Conservation (phyloP, 1,140 invertebrate genomes). For the Drosophila elegans region DNA sequence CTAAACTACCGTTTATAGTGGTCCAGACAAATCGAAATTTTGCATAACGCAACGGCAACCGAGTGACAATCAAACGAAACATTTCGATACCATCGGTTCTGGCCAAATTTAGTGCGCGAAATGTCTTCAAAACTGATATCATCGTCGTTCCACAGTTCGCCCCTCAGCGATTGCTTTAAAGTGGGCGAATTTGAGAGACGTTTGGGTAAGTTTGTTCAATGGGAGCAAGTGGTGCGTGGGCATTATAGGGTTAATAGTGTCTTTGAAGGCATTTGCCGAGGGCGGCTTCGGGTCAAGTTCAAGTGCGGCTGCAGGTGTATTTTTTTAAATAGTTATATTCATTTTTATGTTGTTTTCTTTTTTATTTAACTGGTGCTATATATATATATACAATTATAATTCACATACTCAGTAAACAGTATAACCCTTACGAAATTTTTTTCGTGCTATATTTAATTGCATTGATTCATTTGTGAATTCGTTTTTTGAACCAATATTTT, state of each 20-base stretch:
- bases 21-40: constrained; percentile 1
- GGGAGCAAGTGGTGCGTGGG: constrained; percentile 29
- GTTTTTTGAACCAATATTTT: background rate
- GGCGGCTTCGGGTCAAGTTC: constrained; percentile 21
- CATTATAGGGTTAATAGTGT: constrained; percentile 20
- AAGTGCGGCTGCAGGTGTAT: constrained; percentile 13
- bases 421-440: too few relatives aligned
- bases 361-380: too few relatives aligned
- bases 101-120: constrained; percentile 69
- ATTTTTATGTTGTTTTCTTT: too few relatives aligned
- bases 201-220: constrained; percentile 72
- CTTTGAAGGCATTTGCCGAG: background rate
- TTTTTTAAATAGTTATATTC: background rate
- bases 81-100: constrained; percentile 56
- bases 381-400: too few relatives aligned
- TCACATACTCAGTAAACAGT: too few relatives aligned
- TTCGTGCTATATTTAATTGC: too few relatives aligned
- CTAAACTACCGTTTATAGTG: constrained; percentile 51
- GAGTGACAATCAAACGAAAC: constrained; percentile 30
- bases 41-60: constrained; percentile 30
- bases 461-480: too few relatives aligned
- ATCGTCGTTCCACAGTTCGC: constrained; percentile 81
- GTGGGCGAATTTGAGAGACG: constrained; percentile 83
- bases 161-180: constrained; percentile 80
- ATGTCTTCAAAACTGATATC: constrained; percentile 83